Percentiles rank a stretch among this genome's conserved stretches.
phyloP scores from a whole-genome alignment of 2,888 invertebrate genomes.

The Magallana nippona region DNA sequence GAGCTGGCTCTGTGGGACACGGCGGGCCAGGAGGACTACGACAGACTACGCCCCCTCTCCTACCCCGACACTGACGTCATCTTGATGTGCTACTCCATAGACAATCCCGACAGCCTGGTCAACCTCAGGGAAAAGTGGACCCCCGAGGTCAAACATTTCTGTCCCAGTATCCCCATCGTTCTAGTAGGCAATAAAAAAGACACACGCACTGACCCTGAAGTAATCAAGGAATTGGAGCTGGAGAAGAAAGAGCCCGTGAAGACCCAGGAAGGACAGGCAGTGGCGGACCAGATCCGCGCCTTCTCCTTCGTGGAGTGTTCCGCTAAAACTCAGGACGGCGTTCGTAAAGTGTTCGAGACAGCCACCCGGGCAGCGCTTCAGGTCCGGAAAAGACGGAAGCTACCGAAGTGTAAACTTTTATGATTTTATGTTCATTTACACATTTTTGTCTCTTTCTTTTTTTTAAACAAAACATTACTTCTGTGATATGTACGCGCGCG shows the following conservation, averaged over 20 bases:
- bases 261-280: constrained; percentile 17
- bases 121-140: constrained; percentile 39
- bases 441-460: no score
- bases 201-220: constrained; percentile 29
- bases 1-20: constrained; percentile 43
- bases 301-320: constrained; percentile 36
- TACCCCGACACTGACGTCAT: constrained; percentile 42
- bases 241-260: constrained; percentile 24
- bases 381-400: neutral
- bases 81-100: constrained; percentile 36
- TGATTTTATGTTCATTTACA: neutral
- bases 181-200: constrained; percentile 43
- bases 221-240: neutral
- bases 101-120: constrained; percentile 39
- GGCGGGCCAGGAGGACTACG: constrained; percentile 44
- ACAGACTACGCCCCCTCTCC: constrained; percentile 40
- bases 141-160: constrained; percentile 43
- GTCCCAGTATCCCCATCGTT: constrained; percentile 40
- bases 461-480: no score
- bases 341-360: constrained; percentile 38
- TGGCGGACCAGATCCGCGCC: constrained; percentile 35
- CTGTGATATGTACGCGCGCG: no score
- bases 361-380: constrained; percentile 33
- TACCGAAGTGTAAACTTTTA: constrained; percentile 21
- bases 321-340: constrained; percentile 40